Base-by-base conservation (phyloP, 2,888 invertebrate species). In the Microplitis manilae region DNA sequence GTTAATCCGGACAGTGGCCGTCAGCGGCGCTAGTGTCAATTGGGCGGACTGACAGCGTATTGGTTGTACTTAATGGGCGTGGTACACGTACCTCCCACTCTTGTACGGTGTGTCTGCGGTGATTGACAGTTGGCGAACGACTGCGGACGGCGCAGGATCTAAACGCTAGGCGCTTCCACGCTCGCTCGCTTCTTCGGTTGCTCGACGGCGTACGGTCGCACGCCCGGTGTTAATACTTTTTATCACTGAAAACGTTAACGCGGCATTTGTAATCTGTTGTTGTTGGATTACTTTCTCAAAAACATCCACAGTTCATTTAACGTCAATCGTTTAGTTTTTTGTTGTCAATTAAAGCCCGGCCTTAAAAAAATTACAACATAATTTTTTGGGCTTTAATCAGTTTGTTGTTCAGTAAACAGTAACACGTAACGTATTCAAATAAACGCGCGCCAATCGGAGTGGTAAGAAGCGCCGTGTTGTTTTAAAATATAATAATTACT, bases 81-180 rank as follows among this genome's bases (percentile, higher is more conserved):
- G 86, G 61, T 82, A 73, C 60, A 89, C 90, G 91, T 91, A 91
- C 91, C 92, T 92, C 92, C 92, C 92, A 92, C 92, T 92, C 88
- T 88, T 90, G 90, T 89, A 89, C 89, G 89, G 79, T 80, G 89
- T 88, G 86, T 50, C 88, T 82, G 90, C 90, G 91, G 91, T 92
- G 92, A 92, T 92, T 92, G 92, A 92, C 92, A 92, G 92, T 92
- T 92, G 91, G 92, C 92, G 92, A 92, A 92, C 92, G 92, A 92
- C 92, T 92, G 92, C 92, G 92, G 92, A 91, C 90, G 92, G 92
- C 92, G 92, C 92, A 92, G 92, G 92, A 92, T 90, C 92, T 92
- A 86, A 86, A 88, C 91, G 91, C 90, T 85, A 85, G 84, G 86
- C 86, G 86, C 86, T 85, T 79, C 84, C 85, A 86, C 88, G 87